Evolutionary conservation across 2,888 invertebrate genomes (phyloP).

Genomic region (Plagiodera versicolora): DNA sequence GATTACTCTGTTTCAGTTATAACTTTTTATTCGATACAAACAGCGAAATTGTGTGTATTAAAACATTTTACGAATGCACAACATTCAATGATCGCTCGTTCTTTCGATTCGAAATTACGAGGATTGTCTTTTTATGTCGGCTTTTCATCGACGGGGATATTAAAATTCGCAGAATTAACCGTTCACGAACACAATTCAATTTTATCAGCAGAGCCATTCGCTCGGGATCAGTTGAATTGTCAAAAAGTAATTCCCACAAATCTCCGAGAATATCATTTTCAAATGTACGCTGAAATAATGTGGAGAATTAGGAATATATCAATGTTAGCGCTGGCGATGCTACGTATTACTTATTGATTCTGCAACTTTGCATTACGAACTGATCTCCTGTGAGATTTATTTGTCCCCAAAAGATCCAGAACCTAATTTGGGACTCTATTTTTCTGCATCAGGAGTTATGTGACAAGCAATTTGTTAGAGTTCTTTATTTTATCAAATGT

Average conservation of each 20-base stretch:
- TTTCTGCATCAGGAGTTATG: background rate
- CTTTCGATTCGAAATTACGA: no score
- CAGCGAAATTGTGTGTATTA: no score
- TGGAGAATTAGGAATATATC: conserved; percentile 14
- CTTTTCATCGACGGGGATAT: background rate
- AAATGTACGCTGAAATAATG: conserved; percentile 10
- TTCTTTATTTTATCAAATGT: background rate
- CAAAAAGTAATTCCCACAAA: conserved; percentile 12
- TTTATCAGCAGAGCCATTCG: background rate
- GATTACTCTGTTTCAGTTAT: no score
- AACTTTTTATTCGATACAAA: no score
- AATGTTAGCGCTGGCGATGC: background rate
- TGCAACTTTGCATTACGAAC: conserved; percentile 12
- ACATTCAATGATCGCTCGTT: no score
- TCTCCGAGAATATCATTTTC: conserved; percentile 7
- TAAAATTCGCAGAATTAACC: background rate
- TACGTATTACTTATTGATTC: conserved; percentile 11
- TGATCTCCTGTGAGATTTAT: conserved; percentile 4
- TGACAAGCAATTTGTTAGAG: background rate
- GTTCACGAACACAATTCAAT: background rate
- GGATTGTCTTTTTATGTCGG: background rate
- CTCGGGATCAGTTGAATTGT: conserved; percentile 1
- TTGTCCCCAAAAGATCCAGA: background rate
- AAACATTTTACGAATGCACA: no score
- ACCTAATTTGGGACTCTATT: conserved; percentile 2